phyloP scores from a whole-genome alignment of 2,888 invertebrate species.

The Allygus modestus region DNA sequence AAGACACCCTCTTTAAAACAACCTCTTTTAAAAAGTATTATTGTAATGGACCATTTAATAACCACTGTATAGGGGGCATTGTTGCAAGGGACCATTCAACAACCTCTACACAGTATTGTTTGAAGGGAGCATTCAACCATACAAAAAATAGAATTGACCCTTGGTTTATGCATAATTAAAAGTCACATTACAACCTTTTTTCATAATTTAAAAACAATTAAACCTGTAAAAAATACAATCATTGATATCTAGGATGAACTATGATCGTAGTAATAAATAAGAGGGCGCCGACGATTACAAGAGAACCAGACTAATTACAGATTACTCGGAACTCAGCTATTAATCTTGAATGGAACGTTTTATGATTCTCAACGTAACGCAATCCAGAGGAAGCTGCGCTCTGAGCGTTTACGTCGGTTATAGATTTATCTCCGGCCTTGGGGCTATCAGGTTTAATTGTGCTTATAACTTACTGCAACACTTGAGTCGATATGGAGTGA shows the following conservation, averaged over 20 bases:
- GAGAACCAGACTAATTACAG: background rate
- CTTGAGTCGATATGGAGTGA: background rate
- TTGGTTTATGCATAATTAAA: too few species aligned
- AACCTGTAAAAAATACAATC: background rate
- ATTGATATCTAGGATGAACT: background rate
- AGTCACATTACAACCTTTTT: too few species aligned
- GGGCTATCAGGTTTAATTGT: slow-evolving; percentile 10
- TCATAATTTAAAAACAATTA: background rate
- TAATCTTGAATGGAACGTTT: slow-evolving; percentile 13
- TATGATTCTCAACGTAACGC: background rate
- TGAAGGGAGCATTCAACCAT: too few species aligned
- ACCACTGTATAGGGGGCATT: too few species aligned
- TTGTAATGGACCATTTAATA: too few species aligned
- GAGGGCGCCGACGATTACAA: background rate
- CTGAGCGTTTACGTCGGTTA: background rate
- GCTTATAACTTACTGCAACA: slow-evolving; percentile 16
- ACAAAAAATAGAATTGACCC: too few species aligned
- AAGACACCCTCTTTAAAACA: too few species aligned
- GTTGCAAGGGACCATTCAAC: too few species aligned
- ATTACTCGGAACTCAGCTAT: slow-evolving; percentile 1
- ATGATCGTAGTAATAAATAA: background rate
- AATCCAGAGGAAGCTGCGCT: background rate
- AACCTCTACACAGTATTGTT: too few species aligned
- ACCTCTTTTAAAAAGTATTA: too few species aligned
- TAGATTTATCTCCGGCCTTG: background rate